Evolutionary conservation across 1,140 invertebrate species (phyloP), one percentile per base, ranked within the genome.

Genomic region (Saccostrea glomerata): DNA sequence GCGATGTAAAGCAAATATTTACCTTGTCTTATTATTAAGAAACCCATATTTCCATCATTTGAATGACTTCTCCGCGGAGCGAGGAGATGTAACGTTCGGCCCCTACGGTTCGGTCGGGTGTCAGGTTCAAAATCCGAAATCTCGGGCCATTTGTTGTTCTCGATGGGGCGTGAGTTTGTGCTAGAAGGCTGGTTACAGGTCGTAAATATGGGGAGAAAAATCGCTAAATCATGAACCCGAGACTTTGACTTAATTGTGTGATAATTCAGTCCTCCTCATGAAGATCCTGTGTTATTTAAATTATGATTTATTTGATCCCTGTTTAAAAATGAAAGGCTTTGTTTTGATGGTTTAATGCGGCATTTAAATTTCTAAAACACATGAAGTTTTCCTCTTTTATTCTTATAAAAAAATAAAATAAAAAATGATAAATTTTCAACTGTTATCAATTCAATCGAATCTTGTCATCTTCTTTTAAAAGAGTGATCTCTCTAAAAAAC

Each of bases 361-460:
- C 70, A 11, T 77, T 25, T 77, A 77, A 77, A 77, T 12, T 12
- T 77, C 70, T 77, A 36, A 25, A 25, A 30, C 11, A 30, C 70
- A 77, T 30, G 23, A 77, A 36, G 23, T 15, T 77, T 15, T 77
- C 25, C 70, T 17, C 70, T 40, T 73, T 77, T 30, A 15, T 25
- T 77, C 70, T 25, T 30, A 30, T 7, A 2, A 6, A 30, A 13
- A 77, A 77, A n/a, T n/a, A n/a, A 77, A 5, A 12, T 77, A 13
- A 36, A 77, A 63, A 77, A 30, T 77, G 70, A 77, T 77, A 25
- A 36, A 77, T 77, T 77, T 77, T 25, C 23, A 36, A 17, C 70
- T 77, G 70, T 77, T 77, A 77, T 77, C 70, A 77, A 77, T 77
- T 77, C 70, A 77, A 77, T 77, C 70, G 70, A 77, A 25, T 77